These are phyloP conservation scores for Mylabris phalerata DNA, from an alignment of 1,140 invertebrate species.

Conservation along the genomic window DNA sequence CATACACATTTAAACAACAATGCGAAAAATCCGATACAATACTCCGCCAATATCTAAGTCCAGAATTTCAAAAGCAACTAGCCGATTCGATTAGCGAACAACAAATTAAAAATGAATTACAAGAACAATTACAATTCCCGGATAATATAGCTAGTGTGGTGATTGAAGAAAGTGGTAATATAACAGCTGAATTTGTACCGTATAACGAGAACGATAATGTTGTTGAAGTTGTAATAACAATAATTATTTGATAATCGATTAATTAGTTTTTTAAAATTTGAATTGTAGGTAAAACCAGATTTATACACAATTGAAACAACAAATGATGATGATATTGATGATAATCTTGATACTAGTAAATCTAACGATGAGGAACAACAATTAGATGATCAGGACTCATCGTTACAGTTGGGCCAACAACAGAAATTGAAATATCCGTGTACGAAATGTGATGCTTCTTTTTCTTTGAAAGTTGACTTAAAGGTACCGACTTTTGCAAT, in stretches of 20 bases:
- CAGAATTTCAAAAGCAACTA: slow-evolving; percentile 41
- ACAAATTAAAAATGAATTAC: slow-evolving; percentile 29
- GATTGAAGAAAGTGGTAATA: slow-evolving; percentile 23
- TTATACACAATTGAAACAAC: slow-evolving; percentile 14
- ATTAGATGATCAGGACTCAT: neutral
- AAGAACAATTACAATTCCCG: slow-evolving; percentile 31
- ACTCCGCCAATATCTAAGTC: slow-evolving; percentile 36
- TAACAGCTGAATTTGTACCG: slow-evolving; percentile 30
- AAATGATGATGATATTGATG: neutral
- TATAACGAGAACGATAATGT: slow-evolving; percentile 19
- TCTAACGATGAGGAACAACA: slow-evolving; percentile 3
- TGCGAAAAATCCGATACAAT: slow-evolving; percentile 45
- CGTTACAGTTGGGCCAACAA: slow-evolving; percentile 2
- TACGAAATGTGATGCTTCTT: slow-evolving; percentile 36
- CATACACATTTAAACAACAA: slow-evolving; percentile 46
- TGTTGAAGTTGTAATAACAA: slow-evolving; percentile 6
- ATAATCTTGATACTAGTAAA: slow-evolving; percentile 2
- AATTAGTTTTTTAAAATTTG: neutral
- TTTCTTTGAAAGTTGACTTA: slow-evolving; percentile 39
- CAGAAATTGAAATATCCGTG: slow-evolving; percentile 37
- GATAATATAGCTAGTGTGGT: slow-evolving; percentile 24
- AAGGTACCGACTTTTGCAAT: slow-evolving; percentile 28
- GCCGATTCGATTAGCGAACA: slow-evolving; percentile 21
- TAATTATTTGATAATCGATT: neutral
- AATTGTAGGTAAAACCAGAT: slow-evolving; percentile 10